Base-by-base conservation (phyloP, 2,113 vertebrate genomes). In the Blennius ocellaris region DNA sequence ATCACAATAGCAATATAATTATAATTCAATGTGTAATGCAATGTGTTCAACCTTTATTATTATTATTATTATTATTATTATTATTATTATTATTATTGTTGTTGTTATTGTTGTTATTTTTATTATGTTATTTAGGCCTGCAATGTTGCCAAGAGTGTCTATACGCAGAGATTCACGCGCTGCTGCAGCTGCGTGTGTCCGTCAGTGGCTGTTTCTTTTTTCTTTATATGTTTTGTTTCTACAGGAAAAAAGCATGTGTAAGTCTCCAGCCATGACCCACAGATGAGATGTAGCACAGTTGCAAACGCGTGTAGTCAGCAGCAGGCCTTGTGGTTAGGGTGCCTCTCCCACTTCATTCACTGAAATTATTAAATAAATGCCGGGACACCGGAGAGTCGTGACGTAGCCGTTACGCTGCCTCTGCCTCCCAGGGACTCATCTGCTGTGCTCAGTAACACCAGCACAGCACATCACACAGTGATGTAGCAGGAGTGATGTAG, bases 361-460 rank as follows among this genome's bases (percentile, higher is more conserved):
- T 21, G 66, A 92, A 92, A 93, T 91, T 91, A 93, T 89, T 92
- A 93, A 94, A 94, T 94, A 92, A 93, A 88, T 87, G 56, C 85
- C 14, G 92, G 92, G 92, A 92, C 92, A 94, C 93, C 92, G 92
- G 93, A 88, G 93, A 92, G 92, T 75, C 89, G 92, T 95, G 94
- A 94, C 94, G 94, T 94, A 93, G 86, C 76, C 57, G 83, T 90
- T 90, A 92, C 92, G 92, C 86, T 74, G 84, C 48, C 62, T 81
- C 78, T 89, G 90, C 89, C 89, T 86, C 84, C 76, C 83, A 84
- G 88, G 88, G 86, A 86, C 70, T 76, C 73, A 55, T 73, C 85
- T 69, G 56, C 66, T 75, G 66, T 53, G 78, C 85, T 52, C 84
- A 78, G 62, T 36, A 79, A 63, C 76, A 71, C 50, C 40, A 71